phyloP scores from a whole-genome alignment of 1,140 invertebrate species.

The Drosophila orosa region DNA sequence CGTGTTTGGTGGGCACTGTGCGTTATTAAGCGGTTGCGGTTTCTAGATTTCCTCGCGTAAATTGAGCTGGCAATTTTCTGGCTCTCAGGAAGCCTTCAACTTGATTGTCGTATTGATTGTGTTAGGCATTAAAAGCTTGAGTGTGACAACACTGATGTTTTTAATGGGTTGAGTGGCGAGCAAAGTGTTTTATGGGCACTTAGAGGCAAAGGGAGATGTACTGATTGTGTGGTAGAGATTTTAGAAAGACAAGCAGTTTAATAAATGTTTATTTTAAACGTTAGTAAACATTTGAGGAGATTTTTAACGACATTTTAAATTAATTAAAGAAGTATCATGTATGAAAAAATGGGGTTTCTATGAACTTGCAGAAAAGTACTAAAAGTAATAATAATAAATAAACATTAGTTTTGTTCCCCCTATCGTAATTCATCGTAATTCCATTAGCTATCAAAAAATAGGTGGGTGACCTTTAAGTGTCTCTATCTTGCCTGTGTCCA shows the following conservation, averaged over 20 bases:
- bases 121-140: constrained; percentile 29
- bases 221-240: not conserved
- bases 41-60: constrained; percentile 19
- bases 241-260: not conserved
- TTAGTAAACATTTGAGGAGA: not conserved
- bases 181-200: constrained; percentile 16
- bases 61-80: constrained; percentile 37
- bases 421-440: not conserved
- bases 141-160: constrained; percentile 19
- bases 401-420: not conserved
- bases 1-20: constrained; percentile 21
- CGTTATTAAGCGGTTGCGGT: constrained; percentile 39
- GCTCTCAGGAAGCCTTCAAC: constrained; percentile 6
- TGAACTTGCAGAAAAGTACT: not conserved
- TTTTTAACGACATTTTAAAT: not conserved
- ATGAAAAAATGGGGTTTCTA: not conserved
- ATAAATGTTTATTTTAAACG: not conserved
- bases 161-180: constrained; percentile 17
- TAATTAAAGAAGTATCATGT: not conserved
- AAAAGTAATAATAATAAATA: not conserved
- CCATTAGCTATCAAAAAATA: not conserved
- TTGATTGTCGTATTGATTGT: constrained; percentile 36
- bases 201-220: not conserved
- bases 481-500: not conserved
- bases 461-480: not conserved